Conservation (phyloP, 2,797 vertebrate genomes). For the Platyrinchus mystaceus region DNA sequence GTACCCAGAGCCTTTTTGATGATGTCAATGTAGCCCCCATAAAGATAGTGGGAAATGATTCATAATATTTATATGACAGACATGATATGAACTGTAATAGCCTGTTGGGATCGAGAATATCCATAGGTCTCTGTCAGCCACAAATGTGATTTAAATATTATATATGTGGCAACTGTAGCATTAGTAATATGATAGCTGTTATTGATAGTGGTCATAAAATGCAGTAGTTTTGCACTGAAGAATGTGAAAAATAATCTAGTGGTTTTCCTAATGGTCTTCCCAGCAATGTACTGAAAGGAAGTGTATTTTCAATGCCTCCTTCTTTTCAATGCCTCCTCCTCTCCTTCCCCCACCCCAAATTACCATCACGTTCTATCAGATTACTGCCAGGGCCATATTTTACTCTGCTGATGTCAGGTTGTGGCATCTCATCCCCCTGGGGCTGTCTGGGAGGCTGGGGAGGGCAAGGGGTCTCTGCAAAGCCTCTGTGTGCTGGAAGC, state of each 20-base stretch:
- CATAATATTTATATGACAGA: conserved; percentile 77
- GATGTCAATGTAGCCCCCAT: conserved; percentile 59
- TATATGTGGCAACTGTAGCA: conserved; percentile 62
- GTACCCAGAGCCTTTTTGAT: conserved; percentile 12
- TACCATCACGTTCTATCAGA: conserved; percentile 3
- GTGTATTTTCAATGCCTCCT: background rate
- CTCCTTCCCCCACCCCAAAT: background rate
- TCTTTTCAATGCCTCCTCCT: background rate
- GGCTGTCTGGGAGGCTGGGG: background rate
- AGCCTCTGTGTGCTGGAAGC: background rate
- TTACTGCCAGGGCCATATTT: background rate
- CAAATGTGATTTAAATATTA: conserved; percentile 75
- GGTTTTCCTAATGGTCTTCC: conserved; percentile 26
- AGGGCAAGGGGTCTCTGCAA: background rate
- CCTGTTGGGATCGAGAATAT: conserved; percentile 72
- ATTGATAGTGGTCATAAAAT: conserved; percentile 69
- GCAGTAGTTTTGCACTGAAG: conserved; percentile 44
- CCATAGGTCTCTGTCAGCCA: conserved; percentile 70
- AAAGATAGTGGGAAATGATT: conserved; percentile 75
- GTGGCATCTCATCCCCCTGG: background rate
- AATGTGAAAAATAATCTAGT: conserved; percentile 32
- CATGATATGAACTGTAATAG: conserved; percentile 72
- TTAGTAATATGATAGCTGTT: conserved; percentile 46
- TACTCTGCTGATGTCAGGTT: background rate
- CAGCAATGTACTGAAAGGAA: background rate